phyloP scores from a whole-genome alignment of 2,888 invertebrate genomes.

The Tanypteryx hageni region DNA sequence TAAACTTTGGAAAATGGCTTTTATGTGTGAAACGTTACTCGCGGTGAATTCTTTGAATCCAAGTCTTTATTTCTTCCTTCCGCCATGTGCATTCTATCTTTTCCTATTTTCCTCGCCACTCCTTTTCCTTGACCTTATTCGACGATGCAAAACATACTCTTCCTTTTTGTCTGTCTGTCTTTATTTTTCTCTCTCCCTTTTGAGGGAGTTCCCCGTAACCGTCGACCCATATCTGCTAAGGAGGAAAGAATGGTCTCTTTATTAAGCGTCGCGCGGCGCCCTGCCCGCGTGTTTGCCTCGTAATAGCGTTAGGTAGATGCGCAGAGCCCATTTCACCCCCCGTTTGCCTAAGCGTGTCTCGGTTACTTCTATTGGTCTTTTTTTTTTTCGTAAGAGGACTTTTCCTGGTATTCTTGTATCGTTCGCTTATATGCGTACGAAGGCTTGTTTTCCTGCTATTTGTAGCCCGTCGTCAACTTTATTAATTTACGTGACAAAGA shows the following conservation, averaged over 20 bases:
- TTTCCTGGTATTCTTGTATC: too few species aligned
- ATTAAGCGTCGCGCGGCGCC: conserved; percentile 9
- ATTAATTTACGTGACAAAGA: background rate
- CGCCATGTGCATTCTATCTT: background rate
- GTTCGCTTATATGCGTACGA: background rate
- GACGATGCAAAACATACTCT: background rate
- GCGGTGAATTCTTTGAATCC: background rate
- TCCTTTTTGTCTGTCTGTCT: background rate
- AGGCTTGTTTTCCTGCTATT: background rate
- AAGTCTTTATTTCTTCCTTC: conserved; percentile 2
- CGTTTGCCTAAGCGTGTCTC: conserved; percentile 36
- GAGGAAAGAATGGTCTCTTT: conserved; percentile 46
- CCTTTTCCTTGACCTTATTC: conserved; percentile 49
- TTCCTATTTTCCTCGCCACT: background rate
- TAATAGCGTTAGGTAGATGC: conserved; percentile 20
- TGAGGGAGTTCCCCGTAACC: conserved; percentile 4
- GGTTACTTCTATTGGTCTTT: conserved; percentile 21
- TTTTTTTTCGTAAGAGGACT: background rate
- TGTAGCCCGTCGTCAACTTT: background rate
- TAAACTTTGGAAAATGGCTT: conserved; percentile 37
- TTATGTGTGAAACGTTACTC: background rate
- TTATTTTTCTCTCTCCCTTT: background rate
- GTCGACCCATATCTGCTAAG: background rate
- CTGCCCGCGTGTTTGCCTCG: conserved; percentile 14
- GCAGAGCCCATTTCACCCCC: conserved; percentile 26